Evolutionary conservation across 2,888 invertebrate genomes (phyloP), one percentile per base, ranked within the genome.

Genomic region (Stenotaenia linearis): DNA sequence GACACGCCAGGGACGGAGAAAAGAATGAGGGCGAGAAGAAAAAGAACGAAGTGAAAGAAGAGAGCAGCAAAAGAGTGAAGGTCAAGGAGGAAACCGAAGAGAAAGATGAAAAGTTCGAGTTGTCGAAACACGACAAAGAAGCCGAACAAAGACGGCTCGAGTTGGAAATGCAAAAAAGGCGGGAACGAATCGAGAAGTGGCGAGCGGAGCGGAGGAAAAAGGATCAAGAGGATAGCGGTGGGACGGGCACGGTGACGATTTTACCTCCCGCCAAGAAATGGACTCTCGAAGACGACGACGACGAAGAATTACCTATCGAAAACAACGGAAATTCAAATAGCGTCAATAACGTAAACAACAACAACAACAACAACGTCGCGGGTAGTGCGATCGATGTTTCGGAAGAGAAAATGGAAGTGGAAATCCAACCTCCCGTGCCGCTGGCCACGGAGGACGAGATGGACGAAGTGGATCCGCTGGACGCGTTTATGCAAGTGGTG

Each of bases 181-280:
- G 97, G 0, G 97, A 98, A 83, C 90, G 98, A 78, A 97, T 98
- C 82, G 98, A 98, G 86, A 90, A 96, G 78, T 98, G 97, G 97
- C 89, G 98, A 75, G 95, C 95, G 0, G 97, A 98, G 84, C 90
- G 97, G 15, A 96, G 96, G 86, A 92, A 94, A 82, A 93, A 93
- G 84, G 94, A 95, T 84, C 86, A 94, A 50, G 93, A 95, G 85
- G 90, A 91, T 6, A n/a, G n/a, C n/a, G n/a, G n/a, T n/a, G 91
- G 91, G 5, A 78, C 79, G 50, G 76, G 79, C 18, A 81, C 79
- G 75, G 78, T 82, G 15, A 81, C 82, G 0, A 82, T 82, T 78
- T 79, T 81, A 15, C 80, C 82, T 4, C 37, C 80, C 6, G 79
- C 81, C 76, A 97, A 96, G 87, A 95, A 95, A 85, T 98, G 98